A percentile compares a stretch with the other conserved stretches of the same genome.
phyloP scores from a whole-genome alignment of 2,797 vertebrate genomes.

The Chiroxiphia lanceolata region DNA sequence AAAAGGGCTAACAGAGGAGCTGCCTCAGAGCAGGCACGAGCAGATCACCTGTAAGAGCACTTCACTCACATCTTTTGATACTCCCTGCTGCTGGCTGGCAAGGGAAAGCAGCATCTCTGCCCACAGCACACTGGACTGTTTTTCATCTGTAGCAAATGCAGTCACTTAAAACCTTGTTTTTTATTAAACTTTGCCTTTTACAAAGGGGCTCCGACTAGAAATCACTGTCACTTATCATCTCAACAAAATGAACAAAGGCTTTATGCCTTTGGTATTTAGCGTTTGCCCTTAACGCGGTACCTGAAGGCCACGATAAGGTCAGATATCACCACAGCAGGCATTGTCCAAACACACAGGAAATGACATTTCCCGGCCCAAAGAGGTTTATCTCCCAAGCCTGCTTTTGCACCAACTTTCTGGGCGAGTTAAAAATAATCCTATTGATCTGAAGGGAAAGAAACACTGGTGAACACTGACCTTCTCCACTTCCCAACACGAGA shows the following conservation, averaged over 20 bases:
- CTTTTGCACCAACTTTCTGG: not conserved
- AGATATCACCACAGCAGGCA: not conserved
- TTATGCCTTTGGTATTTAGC: not conserved
- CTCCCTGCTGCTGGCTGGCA: not conserved
- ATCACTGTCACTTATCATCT: not conserved
- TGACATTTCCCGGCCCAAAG: not conserved
- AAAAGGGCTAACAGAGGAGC: not conserved
- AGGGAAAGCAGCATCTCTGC: not conserved
- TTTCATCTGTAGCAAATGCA: not conserved
- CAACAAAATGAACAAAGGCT: not conserved
- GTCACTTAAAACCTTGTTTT: slow-evolving; percentile 36
- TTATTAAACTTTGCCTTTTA: slow-evolving; percentile 27
- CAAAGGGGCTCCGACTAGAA: not conserved
- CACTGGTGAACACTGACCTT: not conserved
- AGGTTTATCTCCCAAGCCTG: not conserved
- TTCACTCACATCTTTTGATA: not conserved
- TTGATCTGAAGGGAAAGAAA: slow-evolving; percentile 25
- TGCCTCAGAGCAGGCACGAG: not conserved
- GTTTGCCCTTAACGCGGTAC: accelerated
- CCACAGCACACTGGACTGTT: not conserved
- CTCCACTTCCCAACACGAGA: not conserved
- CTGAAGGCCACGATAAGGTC: not conserved
- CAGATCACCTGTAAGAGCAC: not conserved
- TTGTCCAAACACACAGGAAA: not conserved
- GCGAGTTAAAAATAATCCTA: slow-evolving; percentile 24